Evolutionary conservation across 2,888 invertebrate species (phyloP), one percentile per base, ranked within the genome.

Genomic region (Drosophila peninsularis): DNA sequence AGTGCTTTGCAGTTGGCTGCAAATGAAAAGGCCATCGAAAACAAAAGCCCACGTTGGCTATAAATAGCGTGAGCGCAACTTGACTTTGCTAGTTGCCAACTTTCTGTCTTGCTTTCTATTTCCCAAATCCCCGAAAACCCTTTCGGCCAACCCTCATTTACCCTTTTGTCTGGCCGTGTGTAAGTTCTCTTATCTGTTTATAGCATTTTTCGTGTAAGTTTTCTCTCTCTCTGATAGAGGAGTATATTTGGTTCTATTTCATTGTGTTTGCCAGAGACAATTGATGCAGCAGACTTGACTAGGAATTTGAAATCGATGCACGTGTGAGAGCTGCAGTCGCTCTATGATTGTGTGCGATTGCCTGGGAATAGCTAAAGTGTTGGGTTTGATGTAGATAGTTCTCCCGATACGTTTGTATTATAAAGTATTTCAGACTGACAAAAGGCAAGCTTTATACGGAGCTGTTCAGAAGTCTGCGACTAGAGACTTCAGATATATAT

Each of bases 1-100:
- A 56, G 72, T 66, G 66, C 68, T 82, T 76, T 80, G 78, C 78
- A 75, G 84, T 78, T 67, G 66, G 60, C 88, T 88, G 88, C 80
- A 84, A 84, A 88, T 84, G 88, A 88, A 84, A 84, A 88, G 83
- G 83, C 86, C 86, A 88, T 82, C 83, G 86, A 84, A 84, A 88
- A 84, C 83, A 84, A 84, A 84, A 88, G 83, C 88, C 80, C 76
- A 82, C 88, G 86, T 76, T 80, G 86, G 66, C 88, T 82, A 88
- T 83, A 88, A 83, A 83, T 85, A 83, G 88, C 85, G 78, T 82
- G 80, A 72, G 82, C 77, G 60, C 80, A 85, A 87, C 78, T 83
- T 88, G 88, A 83, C 88, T 83, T 82, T 77, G 61, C 82, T 30
- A 73, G 80, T 85, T 88, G 82, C 86, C 78, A 83, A 82, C 83